These are phyloP conservation scores for Lycaon pictus DNA, from an alignment of 2,113 vertebrate species.

Conservation along the genomic window DNA sequence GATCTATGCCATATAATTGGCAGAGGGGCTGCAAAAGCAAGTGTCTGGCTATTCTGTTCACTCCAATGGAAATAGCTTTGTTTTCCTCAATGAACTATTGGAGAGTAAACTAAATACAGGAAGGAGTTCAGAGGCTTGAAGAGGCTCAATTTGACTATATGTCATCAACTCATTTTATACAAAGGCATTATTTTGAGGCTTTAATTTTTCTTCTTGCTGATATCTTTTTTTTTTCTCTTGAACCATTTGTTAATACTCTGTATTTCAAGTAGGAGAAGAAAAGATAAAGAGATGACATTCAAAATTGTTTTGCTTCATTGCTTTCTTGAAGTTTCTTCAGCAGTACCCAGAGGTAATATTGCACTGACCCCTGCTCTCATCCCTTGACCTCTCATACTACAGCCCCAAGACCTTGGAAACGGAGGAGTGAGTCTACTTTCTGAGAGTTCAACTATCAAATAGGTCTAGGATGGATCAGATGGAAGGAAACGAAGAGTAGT, in stretches of 20 bases:
- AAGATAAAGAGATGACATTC: neutral
- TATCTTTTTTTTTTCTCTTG: neutral
- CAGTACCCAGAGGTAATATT: neutral
- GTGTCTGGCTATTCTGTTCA: neutral
- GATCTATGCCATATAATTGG: neutral
- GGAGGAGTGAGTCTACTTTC: neutral
- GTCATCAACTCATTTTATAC: neutral
- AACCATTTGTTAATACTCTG: neutral
- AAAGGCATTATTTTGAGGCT: neutral
- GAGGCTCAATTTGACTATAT: neutral
- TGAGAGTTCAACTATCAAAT: neutral
- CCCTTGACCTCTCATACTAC: neutral
- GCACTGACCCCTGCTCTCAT: neutral
- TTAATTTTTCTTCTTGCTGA: constrained; percentile 21
- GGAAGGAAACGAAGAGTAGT: neutral
- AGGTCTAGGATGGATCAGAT: neutral
- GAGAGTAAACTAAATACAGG: neutral
- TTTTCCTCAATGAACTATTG: neutral
- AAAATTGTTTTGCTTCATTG: neutral
- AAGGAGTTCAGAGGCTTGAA: neutral
- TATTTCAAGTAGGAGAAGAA: constrained; percentile 39
- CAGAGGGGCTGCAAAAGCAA: neutral
- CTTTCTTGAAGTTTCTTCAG: constrained; percentile 28
- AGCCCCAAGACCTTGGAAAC: neutral
- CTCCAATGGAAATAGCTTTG: neutral